These are phyloP conservation scores for Laothoe populi DNA, from an alignment of 2,888 invertebrate species.

Conservation along the genomic window DNA sequence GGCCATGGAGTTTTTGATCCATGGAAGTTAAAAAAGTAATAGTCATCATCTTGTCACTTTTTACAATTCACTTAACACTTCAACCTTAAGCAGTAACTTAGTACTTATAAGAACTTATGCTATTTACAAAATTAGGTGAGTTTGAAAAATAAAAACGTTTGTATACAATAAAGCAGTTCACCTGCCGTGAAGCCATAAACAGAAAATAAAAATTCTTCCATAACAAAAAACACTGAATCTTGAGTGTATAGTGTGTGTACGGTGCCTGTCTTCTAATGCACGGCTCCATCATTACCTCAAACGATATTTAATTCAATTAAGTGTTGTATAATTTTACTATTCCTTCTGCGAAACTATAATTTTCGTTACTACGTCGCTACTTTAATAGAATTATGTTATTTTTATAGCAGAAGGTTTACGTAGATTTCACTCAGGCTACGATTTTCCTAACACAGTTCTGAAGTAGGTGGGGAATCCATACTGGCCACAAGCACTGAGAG, in stretches of 20 bases:
- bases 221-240: neutral
- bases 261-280: neutral
- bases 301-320: constrained; percentile 2
- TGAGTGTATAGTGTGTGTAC: neutral
- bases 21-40: neutral
- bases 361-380: neutral
- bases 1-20: too few species aligned
- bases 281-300: neutral
- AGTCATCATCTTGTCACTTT: neutral
- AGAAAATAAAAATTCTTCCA: neutral
- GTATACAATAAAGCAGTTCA: neutral
- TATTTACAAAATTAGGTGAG: neutral
- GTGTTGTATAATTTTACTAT: constrained; percentile 5
- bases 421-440: too few species aligned
- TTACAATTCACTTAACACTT: neutral
- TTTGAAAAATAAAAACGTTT: neutral
- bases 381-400: neutral
- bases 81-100: neutral
- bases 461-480: too few species aligned
- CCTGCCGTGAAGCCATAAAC: constrained; percentile 6
- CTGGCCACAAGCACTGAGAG: too few species aligned
- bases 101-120: neutral
- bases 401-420: neutral
- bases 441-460: too few species aligned
- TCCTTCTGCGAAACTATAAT: neutral